A percentile compares a stretch with the other conserved stretches of the same genome.
These are phyloP conservation scores for Erythrocebus patas DNA, from an alignment of 2,113 vertebrate species.

Conservation along the genomic window DNA sequence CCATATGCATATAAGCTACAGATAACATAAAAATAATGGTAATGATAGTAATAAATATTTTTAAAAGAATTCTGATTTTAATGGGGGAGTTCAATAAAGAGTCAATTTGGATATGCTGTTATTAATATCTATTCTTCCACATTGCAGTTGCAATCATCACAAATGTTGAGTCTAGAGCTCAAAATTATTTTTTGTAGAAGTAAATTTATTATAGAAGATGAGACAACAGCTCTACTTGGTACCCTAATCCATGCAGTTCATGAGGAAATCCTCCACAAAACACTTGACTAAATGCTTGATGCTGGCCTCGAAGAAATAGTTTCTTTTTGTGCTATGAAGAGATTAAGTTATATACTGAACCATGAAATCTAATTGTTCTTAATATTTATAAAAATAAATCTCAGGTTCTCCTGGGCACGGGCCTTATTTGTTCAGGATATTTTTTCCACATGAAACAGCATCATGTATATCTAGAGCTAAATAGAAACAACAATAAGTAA, in stretches of 20 bases:
- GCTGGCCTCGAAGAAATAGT: background rate
- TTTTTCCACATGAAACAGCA: background rate
- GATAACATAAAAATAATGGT: background rate
- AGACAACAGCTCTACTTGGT: background rate
- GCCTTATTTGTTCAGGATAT: background rate
- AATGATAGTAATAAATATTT: background rate
- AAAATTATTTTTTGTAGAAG: background rate
- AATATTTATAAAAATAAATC: background rate
- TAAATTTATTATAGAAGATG: background rate
- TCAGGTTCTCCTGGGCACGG: background rate
- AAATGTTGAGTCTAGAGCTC: background rate
- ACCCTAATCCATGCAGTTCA: background rate
- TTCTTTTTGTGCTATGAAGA: background rate
- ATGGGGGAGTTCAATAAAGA: background rate
- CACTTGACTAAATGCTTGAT: background rate
- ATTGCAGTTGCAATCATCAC: background rate
- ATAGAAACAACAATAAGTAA: background rate
- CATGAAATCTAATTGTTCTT: constrained; percentile 6
- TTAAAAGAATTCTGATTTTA: background rate
- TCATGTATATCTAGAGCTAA: background rate
- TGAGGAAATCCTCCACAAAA: background rate
- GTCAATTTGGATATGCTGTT: background rate
- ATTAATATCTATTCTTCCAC: background rate
- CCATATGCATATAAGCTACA: background rate
- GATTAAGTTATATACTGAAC: background rate